phyloP scores from a whole-genome alignment of 2,113 vertebrate genomes.

The Pyxicephalus adspersus region DNA sequence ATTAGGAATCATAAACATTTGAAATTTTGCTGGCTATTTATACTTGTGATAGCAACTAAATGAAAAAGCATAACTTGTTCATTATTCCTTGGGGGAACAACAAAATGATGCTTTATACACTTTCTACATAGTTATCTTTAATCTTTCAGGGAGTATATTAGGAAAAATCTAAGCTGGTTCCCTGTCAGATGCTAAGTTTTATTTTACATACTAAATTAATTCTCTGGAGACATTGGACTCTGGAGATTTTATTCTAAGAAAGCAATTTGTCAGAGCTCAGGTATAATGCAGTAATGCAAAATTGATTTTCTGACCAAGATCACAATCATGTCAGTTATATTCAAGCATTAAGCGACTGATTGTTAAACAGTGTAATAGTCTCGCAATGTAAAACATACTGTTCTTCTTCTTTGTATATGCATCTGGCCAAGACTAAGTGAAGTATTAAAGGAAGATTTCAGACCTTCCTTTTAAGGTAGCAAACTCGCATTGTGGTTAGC shows the following conservation, averaged over 20 bases:
- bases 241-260: constrained; percentile 30
- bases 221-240: constrained; percentile 19
- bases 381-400: constrained; percentile 14
- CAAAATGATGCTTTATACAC: neutral
- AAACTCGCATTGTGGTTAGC: too few relatives aligned
- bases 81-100: too few relatives aligned
- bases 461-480: too few relatives aligned
- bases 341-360: constrained; percentile 32
- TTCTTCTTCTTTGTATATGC: neutral
- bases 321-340: constrained; percentile 40
- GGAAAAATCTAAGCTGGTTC: constrained; percentile 26
- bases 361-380: constrained; percentile 21
- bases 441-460: too few relatives aligned
- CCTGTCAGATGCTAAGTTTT: constrained; percentile 31
- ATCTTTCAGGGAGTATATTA: constrained; percentile 15
- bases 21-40: too few relatives aligned
- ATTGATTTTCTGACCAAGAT: constrained; percentile 45
- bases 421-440: neutral
- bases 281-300: constrained; percentile 47
- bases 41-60: too few relatives aligned
- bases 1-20: too few relatives aligned
- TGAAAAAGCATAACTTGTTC: too few relatives aligned
- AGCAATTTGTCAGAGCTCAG: constrained; percentile 44
- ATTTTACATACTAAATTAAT: constrained; percentile 25
- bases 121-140: constrained; percentile 11